These are phyloP conservation scores for Kuschelorhynchus macadamiae DNA, from an alignment of 2,888 invertebrate species.

Conservation along the genomic window DNA sequence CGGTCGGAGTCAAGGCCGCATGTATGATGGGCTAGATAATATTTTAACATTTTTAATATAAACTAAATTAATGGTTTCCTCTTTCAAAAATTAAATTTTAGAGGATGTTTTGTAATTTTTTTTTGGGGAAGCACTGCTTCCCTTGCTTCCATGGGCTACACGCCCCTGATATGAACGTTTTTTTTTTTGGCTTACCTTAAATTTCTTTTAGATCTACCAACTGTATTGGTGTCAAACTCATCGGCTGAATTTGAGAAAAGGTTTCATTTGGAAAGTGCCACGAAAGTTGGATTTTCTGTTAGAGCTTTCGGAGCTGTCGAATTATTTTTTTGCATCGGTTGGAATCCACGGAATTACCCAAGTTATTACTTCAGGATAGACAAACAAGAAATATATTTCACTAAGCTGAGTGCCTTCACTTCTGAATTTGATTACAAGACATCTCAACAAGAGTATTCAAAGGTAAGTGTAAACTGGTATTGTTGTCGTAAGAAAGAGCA, in stretches of 20 bases:
- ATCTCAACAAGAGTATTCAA: conserved; percentile 22
- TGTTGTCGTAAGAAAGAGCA: too few species aligned
- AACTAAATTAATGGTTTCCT: too few species aligned
- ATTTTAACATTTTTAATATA: too few species aligned
- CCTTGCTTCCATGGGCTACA: too few species aligned
- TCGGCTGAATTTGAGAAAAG: conserved; percentile 58
- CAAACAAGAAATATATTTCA: conserved; percentile 56
- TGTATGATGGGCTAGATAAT: too few species aligned
- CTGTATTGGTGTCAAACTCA: conserved; percentile 56
- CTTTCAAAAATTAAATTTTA: too few species aligned
- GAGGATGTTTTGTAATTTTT: too few species aligned
- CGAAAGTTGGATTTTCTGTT: conserved; percentile 61
- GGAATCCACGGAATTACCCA: conserved; percentile 61
- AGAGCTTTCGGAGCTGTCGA: conserved; percentile 59
- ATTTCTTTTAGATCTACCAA: conserved; percentile 62
- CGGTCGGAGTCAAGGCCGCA: too few species aligned
- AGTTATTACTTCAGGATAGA: conserved; percentile 63
- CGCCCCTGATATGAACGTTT: too few species aligned
- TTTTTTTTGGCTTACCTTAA: too few species aligned
- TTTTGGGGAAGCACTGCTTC: too few species aligned
- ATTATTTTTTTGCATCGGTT: conserved; percentile 62
- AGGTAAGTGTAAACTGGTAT: conserved; percentile 34
- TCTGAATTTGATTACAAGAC: conserved; percentile 48
- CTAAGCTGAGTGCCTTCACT: conserved; percentile 54
- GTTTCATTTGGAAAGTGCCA: conserved; percentile 57